Conservation (phyloP, 2,113 vertebrate genomes). For the Brachionichthys hirsutus region DNA sequence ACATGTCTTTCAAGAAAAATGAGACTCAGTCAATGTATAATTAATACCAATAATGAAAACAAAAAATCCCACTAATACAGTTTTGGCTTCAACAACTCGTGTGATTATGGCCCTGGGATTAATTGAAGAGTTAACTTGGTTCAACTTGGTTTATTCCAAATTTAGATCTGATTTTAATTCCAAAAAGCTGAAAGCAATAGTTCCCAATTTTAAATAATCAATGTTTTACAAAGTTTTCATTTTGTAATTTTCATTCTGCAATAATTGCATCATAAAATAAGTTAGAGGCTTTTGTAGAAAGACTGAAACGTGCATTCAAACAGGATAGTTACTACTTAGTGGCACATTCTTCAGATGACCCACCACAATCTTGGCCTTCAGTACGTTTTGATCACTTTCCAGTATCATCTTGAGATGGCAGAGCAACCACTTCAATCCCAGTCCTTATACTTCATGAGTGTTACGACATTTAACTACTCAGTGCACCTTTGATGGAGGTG, state of each 20-base stretch:
- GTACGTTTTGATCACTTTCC: slow-evolving; percentile 66
- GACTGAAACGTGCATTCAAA: slow-evolving; percentile 32
- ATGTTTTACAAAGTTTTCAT: background rate
- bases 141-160: slow-evolving; percentile 2
- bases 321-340: slow-evolving; percentile 24
- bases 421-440: slow-evolving; percentile 14
- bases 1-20: slow-evolving; percentile 9
- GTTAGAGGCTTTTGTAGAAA: slow-evolving; percentile 31
- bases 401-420: slow-evolving; percentile 54
- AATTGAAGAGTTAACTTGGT: background rate
- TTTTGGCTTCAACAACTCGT: slow-evolving; percentile 36
- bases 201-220: background rate
- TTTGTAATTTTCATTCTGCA: background rate
- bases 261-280: slow-evolving; percentile 13
- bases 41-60: slow-evolving; percentile 59
- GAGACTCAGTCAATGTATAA: slow-evolving; percentile 37
- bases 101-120: no score
- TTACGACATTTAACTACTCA: background rate
- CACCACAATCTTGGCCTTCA: slow-evolving; percentile 28
- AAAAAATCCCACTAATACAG: slow-evolving; percentile 46
- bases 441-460: slow-evolving; percentile 18
- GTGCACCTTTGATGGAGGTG: background rate
- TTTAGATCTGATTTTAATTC: background rate
- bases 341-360: slow-evolving; percentile 24
- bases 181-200: background rate